Percentiles rank a stretch among this genome's conserved stretches.
phyloP scores from a whole-genome alignment of 1,140 invertebrate species.

The Ericerus pela region DNA sequence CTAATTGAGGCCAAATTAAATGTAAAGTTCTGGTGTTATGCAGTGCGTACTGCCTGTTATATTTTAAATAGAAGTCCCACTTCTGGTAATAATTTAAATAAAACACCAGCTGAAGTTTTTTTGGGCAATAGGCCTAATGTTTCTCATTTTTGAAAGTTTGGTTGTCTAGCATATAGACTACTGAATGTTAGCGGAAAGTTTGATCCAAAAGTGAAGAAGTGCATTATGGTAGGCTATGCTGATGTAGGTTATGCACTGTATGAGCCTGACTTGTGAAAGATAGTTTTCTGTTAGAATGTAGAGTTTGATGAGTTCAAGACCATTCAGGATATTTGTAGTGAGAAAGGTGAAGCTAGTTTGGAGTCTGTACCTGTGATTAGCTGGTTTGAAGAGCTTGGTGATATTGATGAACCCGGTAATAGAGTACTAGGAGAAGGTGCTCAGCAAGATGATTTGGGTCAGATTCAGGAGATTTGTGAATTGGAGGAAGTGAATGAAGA shows the following conservation, averaged over 20 bases:
- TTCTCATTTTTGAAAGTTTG: conserved; percentile 25
- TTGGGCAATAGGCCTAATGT: conserved; percentile 18
- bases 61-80: conserved; percentile 16
- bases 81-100: not conserved
- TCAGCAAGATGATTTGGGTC: too few relatives aligned
- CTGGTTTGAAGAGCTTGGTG: too few relatives aligned
- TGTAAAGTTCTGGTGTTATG: conserved; percentile 17
- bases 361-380: too few relatives aligned
- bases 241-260: not conserved
- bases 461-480: too few relatives aligned
- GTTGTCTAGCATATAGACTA: conserved; percentile 21
- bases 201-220: conserved; percentile 21
- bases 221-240: conserved; percentile 25
- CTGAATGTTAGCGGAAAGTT: conserved; percentile 18
- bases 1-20: conserved; percentile 14
- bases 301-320: not conserved
- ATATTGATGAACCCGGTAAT: too few relatives aligned
- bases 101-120: conserved; percentile 20
- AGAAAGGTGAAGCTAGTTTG: too few relatives aligned
- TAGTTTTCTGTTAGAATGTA: not conserved
- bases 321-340: too few relatives aligned
- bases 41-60: conserved; percentile 16
- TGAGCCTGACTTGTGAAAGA: not conserved
- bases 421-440: too few relatives aligned
- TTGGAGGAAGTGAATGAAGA: too few relatives aligned